phyloP scores from a whole-genome alignment of 2,113 vertebrate species.

The Marcusenius ussheri region DNA sequence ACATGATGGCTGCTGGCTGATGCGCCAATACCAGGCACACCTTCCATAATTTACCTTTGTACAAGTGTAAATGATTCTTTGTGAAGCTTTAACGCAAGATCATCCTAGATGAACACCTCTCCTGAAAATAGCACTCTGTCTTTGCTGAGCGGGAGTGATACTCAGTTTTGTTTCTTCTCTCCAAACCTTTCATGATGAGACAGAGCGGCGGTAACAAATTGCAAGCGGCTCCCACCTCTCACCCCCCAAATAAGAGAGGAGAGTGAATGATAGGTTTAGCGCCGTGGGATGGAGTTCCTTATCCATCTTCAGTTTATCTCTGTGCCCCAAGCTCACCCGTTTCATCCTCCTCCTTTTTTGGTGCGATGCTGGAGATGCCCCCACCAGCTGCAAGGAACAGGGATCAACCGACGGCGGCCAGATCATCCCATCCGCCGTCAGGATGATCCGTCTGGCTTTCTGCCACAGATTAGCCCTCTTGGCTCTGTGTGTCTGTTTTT shows the following conservation, averaged over 20 bases:
- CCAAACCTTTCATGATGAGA: background rate
- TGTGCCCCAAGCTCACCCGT: background rate
- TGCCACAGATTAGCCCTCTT: background rate
- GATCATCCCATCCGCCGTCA: slow-evolving; percentile 29
- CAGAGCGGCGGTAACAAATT: background rate
- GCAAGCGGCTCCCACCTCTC: background rate
- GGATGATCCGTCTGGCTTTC: slow-evolving; percentile 5
- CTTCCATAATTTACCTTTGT: background rate
- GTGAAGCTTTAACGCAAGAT: background rate
- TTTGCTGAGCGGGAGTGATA: background rate
- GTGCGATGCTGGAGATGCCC: background rate
- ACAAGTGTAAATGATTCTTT: background rate
- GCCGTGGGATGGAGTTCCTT: background rate
- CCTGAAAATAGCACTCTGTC: background rate
- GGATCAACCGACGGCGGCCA: slow-evolving; percentile 13
- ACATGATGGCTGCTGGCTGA: background rate
- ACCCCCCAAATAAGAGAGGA: background rate
- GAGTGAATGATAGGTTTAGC: slow-evolving; percentile 5
- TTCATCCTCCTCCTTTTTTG: background rate
- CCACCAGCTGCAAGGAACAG: background rate
- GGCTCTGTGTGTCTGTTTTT: background rate
- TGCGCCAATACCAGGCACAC: background rate
- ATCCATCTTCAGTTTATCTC: slow-evolving; percentile 9
- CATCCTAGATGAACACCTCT: background rate
- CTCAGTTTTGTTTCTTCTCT: background rate